Evolutionary conservation across 2,888 invertebrate genomes (phyloP), one percentile per base, ranked within the genome.

Genomic region (Melanostoma scalare): DNA sequence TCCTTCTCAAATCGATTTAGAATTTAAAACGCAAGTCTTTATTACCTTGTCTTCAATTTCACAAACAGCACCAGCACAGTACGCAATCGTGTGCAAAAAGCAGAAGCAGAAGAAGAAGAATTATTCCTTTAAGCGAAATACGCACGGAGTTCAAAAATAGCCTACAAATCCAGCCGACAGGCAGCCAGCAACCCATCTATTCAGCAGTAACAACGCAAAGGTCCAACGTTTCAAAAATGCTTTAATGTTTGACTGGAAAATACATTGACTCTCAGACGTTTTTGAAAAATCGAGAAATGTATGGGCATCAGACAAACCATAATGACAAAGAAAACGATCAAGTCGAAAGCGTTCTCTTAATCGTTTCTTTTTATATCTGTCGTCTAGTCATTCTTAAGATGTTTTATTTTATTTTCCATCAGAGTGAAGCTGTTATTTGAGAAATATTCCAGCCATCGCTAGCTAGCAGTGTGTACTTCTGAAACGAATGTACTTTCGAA

Each of bases 311-410:
- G 65, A 61, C 69, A 69, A 2, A 40, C 53, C 48, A 48, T 61
- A 76, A 77, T 67, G 53, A 56, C 50, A 58, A 75, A 48, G 50
- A 56, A 53, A 63, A 78, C 61, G 72, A 73, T 53, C 53, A 50
- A 75, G 44, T 75, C 61, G 58, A 74, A 79, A 79, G 44, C 55
- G 68, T 68, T 73, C 20, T 20, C 67, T 68, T 69, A 72, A 74
- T 69, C 52, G 69, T 75, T 75, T 48, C 48, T 79, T 79, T 79
- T 69, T 40, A 74, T 84, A 75, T 79, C 73, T 79, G 84, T 79
- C 79, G 84, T 84, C 84, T 84, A 84, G 84, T 75, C 84, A 65
- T 79, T 79, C 84, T 61, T 56, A 73, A 63, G 58, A 79, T 71
- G 46, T 79, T 74, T 68, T 20, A 53, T 79, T 84, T 74, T 68